phyloP scores from a whole-genome alignment of 2,888 invertebrate species.

The Cotesia congregata region DNA sequence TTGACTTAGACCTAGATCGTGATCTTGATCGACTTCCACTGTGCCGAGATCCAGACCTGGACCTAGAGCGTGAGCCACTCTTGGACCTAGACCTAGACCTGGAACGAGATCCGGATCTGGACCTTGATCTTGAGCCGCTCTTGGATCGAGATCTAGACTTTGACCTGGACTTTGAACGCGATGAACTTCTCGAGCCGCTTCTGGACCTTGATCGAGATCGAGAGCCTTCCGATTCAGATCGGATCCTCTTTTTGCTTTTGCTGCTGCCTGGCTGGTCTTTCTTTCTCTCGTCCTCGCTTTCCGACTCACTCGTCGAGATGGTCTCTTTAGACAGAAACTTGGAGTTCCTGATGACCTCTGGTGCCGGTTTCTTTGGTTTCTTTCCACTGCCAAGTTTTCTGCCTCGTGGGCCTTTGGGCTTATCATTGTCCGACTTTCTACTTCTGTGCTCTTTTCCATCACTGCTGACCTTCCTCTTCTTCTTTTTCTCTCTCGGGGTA shows the following conservation, averaged over 20 bases:
- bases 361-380: slow-evolving; percentile 53
- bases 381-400: slow-evolving; percentile 72
- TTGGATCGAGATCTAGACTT: slow-evolving; percentile 67
- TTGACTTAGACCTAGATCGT: slow-evolving; percentile 63
- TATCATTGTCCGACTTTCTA: slow-evolving; percentile 77
- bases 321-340: slow-evolving; percentile 95
- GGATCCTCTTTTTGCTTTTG: slow-evolving; percentile 74
- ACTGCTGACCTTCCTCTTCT: slow-evolving; percentile 61
- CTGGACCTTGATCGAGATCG: slow-evolving; percentile 54
- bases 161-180: slow-evolving; percentile 48
- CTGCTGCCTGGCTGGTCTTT: slow-evolving; percentile 72
- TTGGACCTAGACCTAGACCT: slow-evolving; percentile 57
- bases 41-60: slow-evolving; percentile 64
- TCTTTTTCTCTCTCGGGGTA: slow-evolving; percentile 67
- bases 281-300: slow-evolving; percentile 76
- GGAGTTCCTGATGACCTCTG: slow-evolving; percentile 84
- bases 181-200: slow-evolving; percentile 63
- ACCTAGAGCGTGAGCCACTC: too few relatives aligned
- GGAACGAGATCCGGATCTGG: slow-evolving; percentile 41
- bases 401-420: slow-evolving; percentile 75
- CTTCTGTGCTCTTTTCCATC: slow-evolving; percentile 63
- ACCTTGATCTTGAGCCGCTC: not conserved
- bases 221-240: slow-evolving; percentile 72
- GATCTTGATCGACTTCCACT: slow-evolving; percentile 69
- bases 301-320: slow-evolving; percentile 91